A percentile compares a stretch with the other conserved stretches of the same genome.
Evolutionary conservation across 30 jellyfish, hydroid and myxozoan species (phyloP).

Genomic region (Haliclystus octoradiatus): DNA sequence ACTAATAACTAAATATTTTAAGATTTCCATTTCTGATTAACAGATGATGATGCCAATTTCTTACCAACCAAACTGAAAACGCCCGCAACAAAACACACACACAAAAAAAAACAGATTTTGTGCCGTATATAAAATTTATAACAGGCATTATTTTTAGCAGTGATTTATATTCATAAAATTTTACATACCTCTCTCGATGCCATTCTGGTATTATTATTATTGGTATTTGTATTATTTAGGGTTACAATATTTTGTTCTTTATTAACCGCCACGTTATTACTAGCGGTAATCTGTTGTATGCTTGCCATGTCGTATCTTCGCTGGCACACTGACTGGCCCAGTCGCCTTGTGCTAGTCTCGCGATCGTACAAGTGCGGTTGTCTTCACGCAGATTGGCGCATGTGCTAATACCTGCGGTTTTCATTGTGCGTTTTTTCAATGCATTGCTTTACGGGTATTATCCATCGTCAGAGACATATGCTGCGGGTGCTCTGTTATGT

Average conservation of each 20-base stretch:
- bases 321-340: not conserved
- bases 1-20: no score
- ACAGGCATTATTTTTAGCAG: no score
- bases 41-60: no score
- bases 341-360: not conserved
- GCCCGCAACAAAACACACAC: no score
- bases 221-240: not conserved
- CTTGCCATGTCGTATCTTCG: no score
- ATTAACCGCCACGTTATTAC: no score
- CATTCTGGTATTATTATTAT: not conserved
- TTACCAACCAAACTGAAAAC: no score
- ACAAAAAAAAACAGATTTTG: no score
- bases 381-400: slow-evolving; percentile 66
- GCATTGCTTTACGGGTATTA: slow-evolving; percentile 55
- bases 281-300: no score
- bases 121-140: no score
- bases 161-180: not conserved
- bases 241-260: no score
- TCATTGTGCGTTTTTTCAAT: slow-evolving; percentile 55
- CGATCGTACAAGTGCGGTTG: slow-evolving; percentile 1
- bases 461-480: slow-evolving; percentile 2
- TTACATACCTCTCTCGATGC: not conserved
- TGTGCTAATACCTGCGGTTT: slow-evolving; percentile 83
- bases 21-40: no score
- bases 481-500: not conserved